A percentile compares a stretch with the other conserved stretches of the same genome.
phyloP scores from a whole-genome alignment of 1,140 invertebrate species.

The Dinothrombium tinctorium region DNA sequence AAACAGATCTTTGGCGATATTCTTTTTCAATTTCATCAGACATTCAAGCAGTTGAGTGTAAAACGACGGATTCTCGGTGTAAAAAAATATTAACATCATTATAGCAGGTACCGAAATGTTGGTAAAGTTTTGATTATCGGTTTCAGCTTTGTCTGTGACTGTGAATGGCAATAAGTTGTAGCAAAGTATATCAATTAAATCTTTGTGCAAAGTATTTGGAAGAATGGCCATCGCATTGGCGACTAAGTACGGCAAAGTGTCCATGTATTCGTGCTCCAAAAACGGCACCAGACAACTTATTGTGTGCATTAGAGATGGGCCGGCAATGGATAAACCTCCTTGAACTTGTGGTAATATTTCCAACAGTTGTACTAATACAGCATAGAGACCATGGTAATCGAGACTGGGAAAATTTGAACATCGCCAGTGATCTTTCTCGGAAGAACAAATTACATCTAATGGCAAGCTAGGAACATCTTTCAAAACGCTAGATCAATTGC shows the following conservation, averaged over 20 bases:
- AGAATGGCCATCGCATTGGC: constrained; percentile 78
- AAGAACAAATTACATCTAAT: constrained; percentile 59
- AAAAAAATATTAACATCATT: constrained; percentile 92
- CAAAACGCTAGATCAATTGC: constrained; percentile 40
- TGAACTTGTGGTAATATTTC: constrained; percentile 44
- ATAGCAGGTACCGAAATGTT: constrained; percentile 71
- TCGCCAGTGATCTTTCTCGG: constrained; percentile 53
- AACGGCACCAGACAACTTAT: constrained; percentile 80
- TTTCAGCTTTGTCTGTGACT: constrained; percentile 28
- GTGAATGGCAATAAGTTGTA: constrained; percentile 91
- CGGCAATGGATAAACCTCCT: constrained; percentile 57
- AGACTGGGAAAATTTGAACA: constrained; percentile 77
- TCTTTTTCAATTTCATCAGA: constrained; percentile 69
- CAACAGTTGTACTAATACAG: constrained; percentile 35
- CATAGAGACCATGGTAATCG: constrained; percentile 75
- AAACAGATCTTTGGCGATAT: constrained; percentile 70
- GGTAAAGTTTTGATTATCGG: constrained; percentile 34
- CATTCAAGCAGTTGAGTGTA: constrained; percentile 85
- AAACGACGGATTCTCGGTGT: constrained; percentile 70
- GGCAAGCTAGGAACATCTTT: constrained; percentile 83
- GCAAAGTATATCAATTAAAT: constrained; percentile 80
- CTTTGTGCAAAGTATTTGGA: constrained; percentile 67
- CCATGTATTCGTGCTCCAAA: constrained; percentile 80
- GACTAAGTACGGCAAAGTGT: constrained; percentile 77
- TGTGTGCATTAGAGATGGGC: constrained; percentile 65